Evolutionary conservation across 2,113 vertebrate genomes (phyloP).

Genomic region (Perca schrenkii): DNA sequence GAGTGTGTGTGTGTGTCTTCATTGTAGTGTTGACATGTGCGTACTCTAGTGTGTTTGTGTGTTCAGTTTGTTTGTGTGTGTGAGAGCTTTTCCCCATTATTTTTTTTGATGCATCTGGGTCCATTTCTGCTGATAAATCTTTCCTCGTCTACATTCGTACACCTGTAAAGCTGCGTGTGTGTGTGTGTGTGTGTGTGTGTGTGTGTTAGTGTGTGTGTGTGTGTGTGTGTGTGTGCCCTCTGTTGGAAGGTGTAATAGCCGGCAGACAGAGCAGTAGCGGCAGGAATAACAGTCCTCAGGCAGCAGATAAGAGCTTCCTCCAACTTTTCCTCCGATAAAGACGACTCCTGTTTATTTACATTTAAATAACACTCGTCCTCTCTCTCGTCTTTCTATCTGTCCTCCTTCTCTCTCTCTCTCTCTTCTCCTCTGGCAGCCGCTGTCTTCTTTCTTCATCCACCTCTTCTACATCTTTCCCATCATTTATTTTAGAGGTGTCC

Average conservation of each 20-base stretch:
- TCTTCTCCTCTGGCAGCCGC: background rate
- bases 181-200: background rate
- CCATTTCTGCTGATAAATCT: slow-evolving; percentile 3
- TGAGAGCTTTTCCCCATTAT: background rate
- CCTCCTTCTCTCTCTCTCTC: background rate
- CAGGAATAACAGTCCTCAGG: slow-evolving; percentile 46
- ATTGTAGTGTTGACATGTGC: background rate
- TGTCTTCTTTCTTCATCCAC: background rate
- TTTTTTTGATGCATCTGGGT: background rate
- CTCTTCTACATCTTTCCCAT: no score
- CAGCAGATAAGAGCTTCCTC: slow-evolving; percentile 66
- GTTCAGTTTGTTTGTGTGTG: no score
- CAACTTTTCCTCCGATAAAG: slow-evolving; percentile 53
- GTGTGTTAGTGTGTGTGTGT: slow-evolving; percentile 4
- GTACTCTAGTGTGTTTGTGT: background rate
- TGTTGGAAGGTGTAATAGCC: slow-evolving; percentile 58
- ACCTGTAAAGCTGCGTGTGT: background rate
- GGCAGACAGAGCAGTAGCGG: slow-evolving; percentile 38
- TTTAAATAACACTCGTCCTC: slow-evolving; percentile 64
- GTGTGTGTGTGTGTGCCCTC: slow-evolving; percentile 37
- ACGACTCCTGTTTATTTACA: slow-evolving; percentile 73
- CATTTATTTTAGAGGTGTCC: no score
- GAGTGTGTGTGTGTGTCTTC: background rate
- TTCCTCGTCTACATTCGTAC: background rate
- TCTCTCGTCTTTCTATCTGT: slow-evolving; percentile 15